Evolutionary conservation across 2,797 vertebrate species (phyloP).

Genomic region (Notoglanidium macrostoma): DNA sequence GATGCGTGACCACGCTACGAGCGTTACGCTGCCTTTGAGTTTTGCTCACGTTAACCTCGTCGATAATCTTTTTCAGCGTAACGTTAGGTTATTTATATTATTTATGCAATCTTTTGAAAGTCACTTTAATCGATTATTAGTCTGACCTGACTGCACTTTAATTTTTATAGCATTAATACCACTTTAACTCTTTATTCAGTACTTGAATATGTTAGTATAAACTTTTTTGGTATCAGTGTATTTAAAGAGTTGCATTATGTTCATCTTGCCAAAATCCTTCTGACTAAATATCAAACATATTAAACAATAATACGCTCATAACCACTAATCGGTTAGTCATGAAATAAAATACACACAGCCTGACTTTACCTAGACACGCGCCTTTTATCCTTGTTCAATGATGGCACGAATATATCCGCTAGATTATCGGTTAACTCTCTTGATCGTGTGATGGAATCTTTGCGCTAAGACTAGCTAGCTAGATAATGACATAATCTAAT

Average conservation of each 20-base stretch:
- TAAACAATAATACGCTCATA: not conserved
- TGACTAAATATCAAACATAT: not conserved
- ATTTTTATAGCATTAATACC: not conserved
- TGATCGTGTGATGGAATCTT: not conserved
- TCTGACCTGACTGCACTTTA: slow-evolving; percentile 26
- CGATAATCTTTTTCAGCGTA: not conserved
- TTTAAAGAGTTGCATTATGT: not conserved
- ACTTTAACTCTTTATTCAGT: not conserved
- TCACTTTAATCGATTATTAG: not conserved
- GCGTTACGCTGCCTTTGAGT: not conserved
- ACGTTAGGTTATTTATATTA: not conserved
- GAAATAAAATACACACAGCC: not conserved
- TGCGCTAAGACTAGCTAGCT: not conserved
- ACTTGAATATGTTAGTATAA: not conserved
- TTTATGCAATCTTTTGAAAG: not conserved
- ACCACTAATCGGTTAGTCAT: not conserved
- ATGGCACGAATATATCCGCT: not conserved
- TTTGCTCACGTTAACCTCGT: not conserved
- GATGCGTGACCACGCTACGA: too few species aligned
- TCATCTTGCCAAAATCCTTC: not conserved
- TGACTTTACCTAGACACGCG: not conserved
- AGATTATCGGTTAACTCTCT: not conserved
- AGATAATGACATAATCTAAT: not conserved
- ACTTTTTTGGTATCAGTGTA: not conserved
- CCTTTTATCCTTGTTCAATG: not conserved